Percentiles rank a stretch among this genome's conserved stretches.
Evolutionary conservation across 2,113 vertebrate genomes (phyloP).

Genomic region (Hiodon tergisus): DNA sequence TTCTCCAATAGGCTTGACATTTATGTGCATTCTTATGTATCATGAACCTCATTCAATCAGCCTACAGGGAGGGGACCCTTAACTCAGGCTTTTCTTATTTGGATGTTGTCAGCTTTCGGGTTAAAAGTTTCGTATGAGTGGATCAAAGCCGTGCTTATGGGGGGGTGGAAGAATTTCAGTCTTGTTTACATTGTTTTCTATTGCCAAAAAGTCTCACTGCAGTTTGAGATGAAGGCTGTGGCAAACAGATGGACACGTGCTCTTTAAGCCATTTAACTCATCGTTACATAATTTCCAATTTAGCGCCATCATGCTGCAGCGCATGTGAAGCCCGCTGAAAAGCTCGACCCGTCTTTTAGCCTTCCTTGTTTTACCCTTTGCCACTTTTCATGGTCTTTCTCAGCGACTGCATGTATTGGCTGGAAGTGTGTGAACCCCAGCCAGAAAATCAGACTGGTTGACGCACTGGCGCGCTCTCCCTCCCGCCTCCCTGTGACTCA

Average conservation of each 20-base stretch:
- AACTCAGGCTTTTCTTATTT: neutral
- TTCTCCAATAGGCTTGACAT: no score
- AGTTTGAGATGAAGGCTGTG: neutral
- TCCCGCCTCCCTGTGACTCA: conserved; percentile 57
- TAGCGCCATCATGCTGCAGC: conserved; percentile 22
- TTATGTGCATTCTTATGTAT: no score
- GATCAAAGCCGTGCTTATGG: neutral
- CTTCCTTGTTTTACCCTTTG: neutral
- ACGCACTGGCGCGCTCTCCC: conserved; percentile 37
- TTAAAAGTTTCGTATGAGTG: neutral
- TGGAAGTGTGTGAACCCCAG: conserved; percentile 27
- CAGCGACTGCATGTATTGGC: conserved; percentile 22
- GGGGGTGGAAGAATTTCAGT: neutral
- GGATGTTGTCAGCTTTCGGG: neutral
- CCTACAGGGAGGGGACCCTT: no score
- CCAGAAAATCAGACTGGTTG: conserved; percentile 48
- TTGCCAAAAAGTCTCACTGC: neutral
- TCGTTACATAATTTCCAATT: conserved; percentile 38
- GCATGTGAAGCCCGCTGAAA: conserved; percentile 31
- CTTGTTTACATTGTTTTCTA: neutral
- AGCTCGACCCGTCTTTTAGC: conserved; percentile 23
- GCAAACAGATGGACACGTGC: conserved; percentile 5
- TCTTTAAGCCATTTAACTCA: conserved; percentile 37
- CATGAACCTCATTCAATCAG: no score
- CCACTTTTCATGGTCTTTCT: conserved; percentile 22